phyloP scores from a whole-genome alignment of 2,888 invertebrate genomes.

The Aplocera efformata region DNA sequence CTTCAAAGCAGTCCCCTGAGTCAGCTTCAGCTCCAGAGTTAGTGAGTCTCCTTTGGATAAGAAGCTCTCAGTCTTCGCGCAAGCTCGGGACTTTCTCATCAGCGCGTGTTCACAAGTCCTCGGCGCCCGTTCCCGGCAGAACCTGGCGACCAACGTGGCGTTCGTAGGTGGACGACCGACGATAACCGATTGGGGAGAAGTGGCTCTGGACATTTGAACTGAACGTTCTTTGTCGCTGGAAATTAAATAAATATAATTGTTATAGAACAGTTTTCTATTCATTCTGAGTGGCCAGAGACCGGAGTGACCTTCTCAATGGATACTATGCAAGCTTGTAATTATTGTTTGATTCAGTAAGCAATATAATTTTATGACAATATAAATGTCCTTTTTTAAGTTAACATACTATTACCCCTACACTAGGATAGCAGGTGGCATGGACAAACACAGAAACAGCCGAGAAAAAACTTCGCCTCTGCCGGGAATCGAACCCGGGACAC shows the following conservation, averaged over 20 bases:
- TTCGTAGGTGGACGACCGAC: constrained; percentile 83
- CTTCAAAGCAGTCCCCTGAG: constrained; percentile 92
- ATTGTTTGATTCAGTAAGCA: too few relatives aligned
- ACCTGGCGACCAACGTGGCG: constrained; percentile 88
- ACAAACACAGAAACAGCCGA: too few relatives aligned
- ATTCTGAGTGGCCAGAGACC: too few relatives aligned
- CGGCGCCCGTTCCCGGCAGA: constrained; percentile 90
- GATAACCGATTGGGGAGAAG: constrained; percentile 70
- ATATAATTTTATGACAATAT: too few relatives aligned
- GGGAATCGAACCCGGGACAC: too few relatives aligned
- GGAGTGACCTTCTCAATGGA: too few relatives aligned
- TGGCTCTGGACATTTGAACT: constrained; percentile 72
- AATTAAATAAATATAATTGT: constrained; percentile 15
- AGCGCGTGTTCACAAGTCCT: constrained; percentile 91
- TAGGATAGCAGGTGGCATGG: too few relatives aligned
- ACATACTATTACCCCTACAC: too few relatives aligned
- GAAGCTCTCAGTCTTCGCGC: constrained; percentile 90
- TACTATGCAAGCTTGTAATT: too few relatives aligned
- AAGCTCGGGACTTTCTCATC: constrained; percentile 85
- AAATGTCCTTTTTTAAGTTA: too few relatives aligned
- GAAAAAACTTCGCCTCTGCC: too few relatives aligned
- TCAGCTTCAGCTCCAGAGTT: constrained; percentile 88
- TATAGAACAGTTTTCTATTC: too few relatives aligned
- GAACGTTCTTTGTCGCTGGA: constrained; percentile 73
- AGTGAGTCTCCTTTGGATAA: constrained; percentile 90